A percentile compares a stretch with the other conserved stretches of the same genome.
phyloP scores from a whole-genome alignment of 2,113 vertebrate species.

The Indri indri region DNA sequence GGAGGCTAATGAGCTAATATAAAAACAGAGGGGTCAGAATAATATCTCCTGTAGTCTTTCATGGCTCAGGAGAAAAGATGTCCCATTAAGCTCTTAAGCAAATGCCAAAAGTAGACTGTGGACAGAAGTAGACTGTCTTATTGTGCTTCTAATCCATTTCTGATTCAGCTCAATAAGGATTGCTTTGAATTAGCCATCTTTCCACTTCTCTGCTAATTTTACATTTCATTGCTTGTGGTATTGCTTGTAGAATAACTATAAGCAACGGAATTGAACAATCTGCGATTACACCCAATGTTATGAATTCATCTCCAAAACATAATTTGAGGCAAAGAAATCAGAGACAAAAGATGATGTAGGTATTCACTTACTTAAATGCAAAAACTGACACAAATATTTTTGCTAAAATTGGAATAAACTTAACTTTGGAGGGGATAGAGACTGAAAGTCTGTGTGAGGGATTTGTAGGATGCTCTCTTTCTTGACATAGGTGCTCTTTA shows the following conservation, averaged over 20 bases:
- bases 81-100: neutral
- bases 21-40: neutral
- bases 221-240: neutral
- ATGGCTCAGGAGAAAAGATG: neutral
- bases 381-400: neutral
- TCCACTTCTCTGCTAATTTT: neutral
- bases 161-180: neutral
- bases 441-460: neutral
- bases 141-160: neutral
- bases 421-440: neutral
- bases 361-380: neutral
- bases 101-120: neutral
- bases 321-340: neutral
- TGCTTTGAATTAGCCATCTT: neutral
- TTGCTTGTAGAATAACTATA: neutral
- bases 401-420: neutral
- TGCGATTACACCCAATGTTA: neutral
- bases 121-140: neutral
- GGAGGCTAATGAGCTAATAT: neutral
- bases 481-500: neutral
- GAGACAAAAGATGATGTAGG: neutral
- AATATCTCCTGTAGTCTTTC: neutral
- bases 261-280: neutral
- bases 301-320: neutral
- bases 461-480: neutral